Percentiles rank a stretch among this genome's conserved stretches.
Conservation (phyloP, 2,113 vertebrate genomes). For the Prochilodus magdalenae region DNA sequence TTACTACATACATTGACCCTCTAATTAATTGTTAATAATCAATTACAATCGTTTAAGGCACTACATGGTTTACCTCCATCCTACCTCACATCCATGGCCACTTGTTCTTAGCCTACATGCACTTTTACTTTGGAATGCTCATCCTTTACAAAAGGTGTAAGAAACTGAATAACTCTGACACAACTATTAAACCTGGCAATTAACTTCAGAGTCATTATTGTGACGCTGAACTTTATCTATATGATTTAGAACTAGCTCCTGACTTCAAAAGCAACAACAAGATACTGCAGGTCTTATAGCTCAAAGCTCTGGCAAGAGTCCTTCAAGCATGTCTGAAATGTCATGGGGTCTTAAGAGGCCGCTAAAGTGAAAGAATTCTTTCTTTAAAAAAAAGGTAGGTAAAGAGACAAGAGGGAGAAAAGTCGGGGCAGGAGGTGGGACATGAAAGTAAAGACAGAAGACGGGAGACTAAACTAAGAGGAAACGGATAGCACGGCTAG, state of each 20-base stretch:
- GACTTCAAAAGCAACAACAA: neutral
- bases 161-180: too few relatives aligned
- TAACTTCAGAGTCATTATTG: too few relatives aligned
- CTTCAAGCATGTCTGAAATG: conserved; percentile 36
- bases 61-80: too few relatives aligned
- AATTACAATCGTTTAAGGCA: too few relatives aligned
- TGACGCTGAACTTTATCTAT: neutral
- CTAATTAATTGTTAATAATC: conserved; percentile 5
- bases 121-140: too few relatives aligned
- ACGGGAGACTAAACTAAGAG: neutral
- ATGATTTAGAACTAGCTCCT: neutral
- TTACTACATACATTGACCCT: neutral
- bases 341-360: conserved; percentile 7
- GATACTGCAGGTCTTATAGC: neutral
- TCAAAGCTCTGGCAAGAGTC: neutral
- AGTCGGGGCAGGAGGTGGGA: neutral
- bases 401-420: conserved; percentile 20
- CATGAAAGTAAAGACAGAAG: conserved; percentile 34
- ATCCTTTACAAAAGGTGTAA: too few relatives aligned
- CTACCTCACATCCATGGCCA: too few relatives aligned
- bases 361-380: conserved; percentile 40
- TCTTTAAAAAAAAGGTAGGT: neutral
- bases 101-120: too few relatives aligned
- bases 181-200: too few relatives aligned
- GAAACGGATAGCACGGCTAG: conserved; percentile 17